Evolutionary conservation across 1,140 invertebrate genomes (phyloP).

Genomic region (Papilio polyxenes): DNA sequence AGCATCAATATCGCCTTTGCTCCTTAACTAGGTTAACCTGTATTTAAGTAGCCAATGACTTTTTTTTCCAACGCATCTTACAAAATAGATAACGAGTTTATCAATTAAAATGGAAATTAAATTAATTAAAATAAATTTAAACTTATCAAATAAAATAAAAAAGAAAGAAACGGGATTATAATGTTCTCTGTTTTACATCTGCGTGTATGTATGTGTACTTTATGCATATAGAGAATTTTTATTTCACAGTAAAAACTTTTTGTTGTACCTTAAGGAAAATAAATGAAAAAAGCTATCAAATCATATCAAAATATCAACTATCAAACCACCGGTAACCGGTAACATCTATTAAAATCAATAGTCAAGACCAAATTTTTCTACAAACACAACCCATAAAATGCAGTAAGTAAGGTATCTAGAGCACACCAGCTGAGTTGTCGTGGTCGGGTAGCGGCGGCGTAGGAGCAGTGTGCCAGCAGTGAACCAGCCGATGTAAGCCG

Average conservation of each 20-base stretch:
- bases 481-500: not conserved
- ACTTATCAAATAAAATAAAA: too few species aligned
- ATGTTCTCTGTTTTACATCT: too few species aligned
- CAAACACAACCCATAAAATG: not conserved
- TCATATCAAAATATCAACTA: not conserved
- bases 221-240: too few species aligned
- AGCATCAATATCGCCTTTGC: too few species aligned
- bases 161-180: too few species aligned
- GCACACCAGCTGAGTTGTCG: not conserved
- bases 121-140: too few species aligned
- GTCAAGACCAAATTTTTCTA: not conserved
- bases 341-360: conserved; percentile 1
- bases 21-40: too few species aligned
- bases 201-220: too few species aligned
- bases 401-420: not conserved
- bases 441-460: not conserved
- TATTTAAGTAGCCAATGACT: too few species aligned
- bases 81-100: too few species aligned
- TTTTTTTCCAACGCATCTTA: too few species aligned
- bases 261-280: not conserved
- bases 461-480: not conserved
- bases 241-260: not conserved
- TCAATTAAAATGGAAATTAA: too few species aligned
- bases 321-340: not conserved
- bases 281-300: not conserved